A percentile compares a stretch with the other conserved stretches of the same genome.
Conservation (phyloP, 2,888 invertebrate genomes). For the Sylvicola cinctus region DNA sequence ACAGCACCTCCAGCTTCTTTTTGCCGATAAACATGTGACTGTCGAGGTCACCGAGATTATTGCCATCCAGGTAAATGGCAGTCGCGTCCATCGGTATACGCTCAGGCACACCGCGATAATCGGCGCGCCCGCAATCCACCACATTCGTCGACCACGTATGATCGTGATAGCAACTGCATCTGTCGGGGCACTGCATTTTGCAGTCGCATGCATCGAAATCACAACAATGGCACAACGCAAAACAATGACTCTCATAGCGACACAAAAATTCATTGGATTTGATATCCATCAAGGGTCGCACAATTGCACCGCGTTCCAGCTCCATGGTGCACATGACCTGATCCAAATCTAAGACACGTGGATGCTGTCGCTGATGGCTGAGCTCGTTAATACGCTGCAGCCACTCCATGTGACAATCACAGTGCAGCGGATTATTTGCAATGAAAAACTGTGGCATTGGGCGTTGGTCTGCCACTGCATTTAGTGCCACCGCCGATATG, state of each 20-base stretch:
- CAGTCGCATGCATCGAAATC: constrained; percentile 82
- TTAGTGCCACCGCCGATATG: constrained; percentile 46
- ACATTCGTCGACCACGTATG: constrained; percentile 69
- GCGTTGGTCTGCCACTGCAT: constrained; percentile 16
- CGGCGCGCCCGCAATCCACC: constrained; percentile 59
- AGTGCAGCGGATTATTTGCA: constrained; percentile 63
- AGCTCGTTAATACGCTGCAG: constrained; percentile 57
- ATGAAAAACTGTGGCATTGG: constrained; percentile 60
- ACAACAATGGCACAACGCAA: constrained; percentile 72
- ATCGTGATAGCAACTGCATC: constrained; percentile 74
- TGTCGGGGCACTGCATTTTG: constrained; percentile 74
- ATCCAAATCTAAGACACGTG: constrained; percentile 60
- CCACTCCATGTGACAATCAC: constrained; percentile 81
- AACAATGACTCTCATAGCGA: constrained; percentile 63
- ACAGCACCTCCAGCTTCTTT: constrained; percentile 57
- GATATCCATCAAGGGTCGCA: constrained; percentile 38
- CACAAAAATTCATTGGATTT: constrained; percentile 61
- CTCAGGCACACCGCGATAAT: constrained; percentile 51
- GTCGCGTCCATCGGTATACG: constrained; percentile 79
- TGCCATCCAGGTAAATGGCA: constrained; percentile 68
- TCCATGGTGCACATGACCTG: constrained; percentile 56
- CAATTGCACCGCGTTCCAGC: constrained; percentile 31
- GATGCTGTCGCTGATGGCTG: constrained; percentile 48
- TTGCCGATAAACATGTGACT: constrained; percentile 76
- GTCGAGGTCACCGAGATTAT: constrained; percentile 54